Evolutionary conservation across 2,797 vertebrate species (phyloP).

Genomic region (Ptychobarbus kaznakovi): DNA sequence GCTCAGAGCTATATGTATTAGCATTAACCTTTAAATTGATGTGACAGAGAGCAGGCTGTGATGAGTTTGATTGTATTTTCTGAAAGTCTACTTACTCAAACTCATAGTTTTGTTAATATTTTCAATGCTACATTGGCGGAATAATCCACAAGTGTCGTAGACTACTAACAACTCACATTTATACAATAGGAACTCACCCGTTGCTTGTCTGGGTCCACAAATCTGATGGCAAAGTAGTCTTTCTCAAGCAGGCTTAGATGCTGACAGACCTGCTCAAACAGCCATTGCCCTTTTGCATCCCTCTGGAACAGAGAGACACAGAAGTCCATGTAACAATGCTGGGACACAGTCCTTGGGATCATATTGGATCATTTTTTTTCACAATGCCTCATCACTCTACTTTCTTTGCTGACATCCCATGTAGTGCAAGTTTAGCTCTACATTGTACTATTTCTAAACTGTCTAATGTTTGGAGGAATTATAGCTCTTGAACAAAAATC

Average conservation of each 20-base stretch:
- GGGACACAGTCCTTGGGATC: not conserved
- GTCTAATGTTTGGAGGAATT: not conserved
- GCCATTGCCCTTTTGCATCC: slow-evolving; percentile 94
- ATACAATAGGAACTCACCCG: slow-evolving; percentile 79
- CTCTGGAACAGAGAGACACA: slow-evolving; percentile 78
- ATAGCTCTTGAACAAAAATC: not conserved
- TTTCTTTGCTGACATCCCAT: not conserved
- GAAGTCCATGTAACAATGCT: not conserved
- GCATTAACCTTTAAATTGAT: not conserved
- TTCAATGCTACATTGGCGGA: not conserved
- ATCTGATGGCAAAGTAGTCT: slow-evolving; percentile 96
- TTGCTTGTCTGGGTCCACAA: slow-evolving; percentile 96
- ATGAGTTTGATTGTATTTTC: not conserved
- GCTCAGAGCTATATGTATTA: not conserved
- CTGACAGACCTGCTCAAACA: slow-evolving; percentile 95
- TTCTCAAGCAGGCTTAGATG: slow-evolving; percentile 97
- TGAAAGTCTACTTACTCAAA: not conserved
- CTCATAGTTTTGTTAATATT: not conserved
- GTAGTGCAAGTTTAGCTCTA: not conserved
- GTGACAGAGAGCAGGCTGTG: not conserved
- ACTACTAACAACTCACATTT: not conserved
- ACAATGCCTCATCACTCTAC: not conserved
- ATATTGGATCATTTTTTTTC: not conserved
- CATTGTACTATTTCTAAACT: not conserved
- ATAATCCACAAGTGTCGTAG: not conserved